Evolutionary conservation across 2,888 invertebrate species (phyloP), one percentile per base, ranked within the genome.

Genomic region (Epiblema foenella): DNA sequence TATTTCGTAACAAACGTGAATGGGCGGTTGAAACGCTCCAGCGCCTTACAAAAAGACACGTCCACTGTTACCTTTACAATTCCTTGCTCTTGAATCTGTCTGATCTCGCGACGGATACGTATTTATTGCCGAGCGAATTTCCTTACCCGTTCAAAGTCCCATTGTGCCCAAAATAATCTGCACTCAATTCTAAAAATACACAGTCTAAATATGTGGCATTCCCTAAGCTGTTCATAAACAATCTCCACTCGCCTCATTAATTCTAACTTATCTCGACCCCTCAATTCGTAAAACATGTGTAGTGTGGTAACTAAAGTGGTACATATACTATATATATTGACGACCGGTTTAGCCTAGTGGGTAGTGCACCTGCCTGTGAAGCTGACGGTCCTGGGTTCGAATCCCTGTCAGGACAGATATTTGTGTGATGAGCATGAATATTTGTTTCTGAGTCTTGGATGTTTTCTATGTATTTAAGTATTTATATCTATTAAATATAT

Each of bases 171-270:
- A 68, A 73, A 73, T 71, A 73, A 65, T 68, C 56, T 67, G 65
- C 59, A 60, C 68, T 59, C 12, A 20, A 60, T 69, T 73, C 75
- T 75, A 76, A 73, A 68, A 73, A 75, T 73, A 74, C 24, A 24
- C 66, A 68, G 54, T 73, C 74, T 75, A 76, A 76, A 76, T 76
- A 73, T 56, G 73, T 71, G 58, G 71, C 75, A 73, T 72, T 74
- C 72, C 59, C 69, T 63, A 46, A 46, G 46, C 46, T 46, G n/a
- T n/a, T 46, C 46, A 46, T n/a, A n/a, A n/a, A 0, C 46, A 8
- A 8, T 15, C 42, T 15, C 15, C 15, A n/a, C n/a, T 46, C n/a
- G n/a, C n/a, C 46, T n/a, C 46, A 46, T n/a, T 2, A n/a, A 1
- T 46, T 1, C n/a, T n/a, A 8, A 15, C n/a, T 4, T n/a, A 46